Evolutionary conservation across 2,113 vertebrate species (phyloP), one percentile per base, ranked within the genome.

Genomic region (Amazona vittata): DNA sequence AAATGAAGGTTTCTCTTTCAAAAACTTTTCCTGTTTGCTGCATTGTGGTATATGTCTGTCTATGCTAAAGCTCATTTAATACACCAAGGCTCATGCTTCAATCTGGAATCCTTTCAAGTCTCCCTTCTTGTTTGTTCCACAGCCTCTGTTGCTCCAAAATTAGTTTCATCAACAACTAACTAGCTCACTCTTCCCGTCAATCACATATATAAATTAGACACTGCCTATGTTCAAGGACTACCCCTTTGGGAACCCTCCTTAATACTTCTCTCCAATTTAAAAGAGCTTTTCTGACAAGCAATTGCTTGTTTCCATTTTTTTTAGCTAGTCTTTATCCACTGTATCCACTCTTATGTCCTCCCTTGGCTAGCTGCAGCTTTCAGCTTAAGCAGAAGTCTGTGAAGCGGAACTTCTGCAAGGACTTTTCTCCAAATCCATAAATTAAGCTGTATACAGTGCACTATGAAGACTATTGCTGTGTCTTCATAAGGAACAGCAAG

Each of bases 151-250:
- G 71, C 70, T 86, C 86, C 86, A 94, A 87, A 96, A 94, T 88
- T 84, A 93, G 89, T 93, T 91, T 90, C 65, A 91, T 69, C 88
- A 97, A 73, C 73, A 95, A 73, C 89, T 96, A 94, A 95, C 92
- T 86, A 83, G 89, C 94, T 95, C 94, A 64, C 37, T 90, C 46
- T 95, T 57, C 53, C 67, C 0, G 20, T 82, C 93, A 94, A 74
- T 87, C 90, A 90, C 87, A 80, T 86, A 75, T 41, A 83, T 46
- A 91, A 86, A 91, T 96, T 92, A 95, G 70, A 91, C 37, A 79
- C 26, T 1, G 0, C 25, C 80, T 83, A 16, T 67, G 74, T 65
- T 91, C 87, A 91, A 91, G 84, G 53, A 90, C 84, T 83, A 59
- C 6, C n/a, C 86, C 67, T 86, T 89, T 71, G 95, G 93, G 93